Base-by-base conservation (phyloP, 2,113 vertebrate species). In the Gymnarchus niloticus region DNA sequence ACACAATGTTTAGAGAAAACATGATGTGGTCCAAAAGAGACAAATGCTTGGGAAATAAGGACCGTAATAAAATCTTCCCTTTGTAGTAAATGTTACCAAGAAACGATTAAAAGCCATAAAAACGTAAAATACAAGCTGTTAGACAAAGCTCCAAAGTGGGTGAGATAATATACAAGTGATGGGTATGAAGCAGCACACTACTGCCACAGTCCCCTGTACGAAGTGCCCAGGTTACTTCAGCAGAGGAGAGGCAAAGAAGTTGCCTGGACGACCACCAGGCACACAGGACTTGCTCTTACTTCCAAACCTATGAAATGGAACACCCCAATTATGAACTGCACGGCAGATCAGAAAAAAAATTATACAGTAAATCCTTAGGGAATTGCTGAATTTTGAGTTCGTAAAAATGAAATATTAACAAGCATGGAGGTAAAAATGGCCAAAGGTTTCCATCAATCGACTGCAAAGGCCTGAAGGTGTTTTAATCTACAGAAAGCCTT, bases 231-330 rank as follows among this genome's bases (percentile, higher is more conserved):
- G 69, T 89, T 92, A 99, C 87, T 98, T 98, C 84, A 98, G 94
- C 87, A 96, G 88, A 0, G 98, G 98, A 85, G 98, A 98, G 54
- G 96, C 92, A 91, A 99, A 99, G 92, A 97, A 99, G 85, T 94
- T 96, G 73, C 97, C 96, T 87, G 96, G 96, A 56, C 94, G 95
- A 87, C 92, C 89, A 85, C 96, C 90, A 44, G 89, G 94, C 0
- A 92, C 94, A 0, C 94, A 85, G 1, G 97, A 95, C 88, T 98
- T 98, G 93, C 94, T 96, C 92, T 97, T 98, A 92, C 95, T 97
- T 85, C 96, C 96, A 91, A 98, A 98, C 88, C 98, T 99, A 90
- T 51, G 91, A 91, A 3, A 9, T 37, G 46, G 46, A 81, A 81
- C 23, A 52, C 23, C 23, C 7, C 6, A 3, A 6, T 8, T 61